Percentiles rank a stretch among this genome's conserved stretches.
These are phyloP conservation scores for Enchytraeus crypticus DNA, from an alignment of 2,888 invertebrate species.

Conservation along the genomic window DNA sequence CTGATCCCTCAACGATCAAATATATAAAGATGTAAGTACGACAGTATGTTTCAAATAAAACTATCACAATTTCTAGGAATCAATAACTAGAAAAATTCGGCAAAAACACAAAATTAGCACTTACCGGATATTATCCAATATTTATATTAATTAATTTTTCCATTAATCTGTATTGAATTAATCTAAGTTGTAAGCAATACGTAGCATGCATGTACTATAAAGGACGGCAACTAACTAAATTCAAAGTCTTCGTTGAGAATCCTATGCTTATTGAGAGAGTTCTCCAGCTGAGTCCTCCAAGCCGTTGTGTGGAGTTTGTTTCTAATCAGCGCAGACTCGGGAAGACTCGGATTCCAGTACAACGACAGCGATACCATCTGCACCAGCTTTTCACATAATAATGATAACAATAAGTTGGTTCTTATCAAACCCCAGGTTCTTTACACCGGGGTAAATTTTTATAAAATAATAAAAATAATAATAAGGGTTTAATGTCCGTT, in stretches of 20 bases:
- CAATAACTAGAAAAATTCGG: no score
- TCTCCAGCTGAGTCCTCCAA: constrained; percentile 66
- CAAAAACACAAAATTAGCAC: no score
- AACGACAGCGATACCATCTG: constrained; percentile 66
- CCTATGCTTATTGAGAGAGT: constrained; percentile 66
- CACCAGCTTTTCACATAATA: constrained; percentile 59
- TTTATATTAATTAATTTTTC: background rate
- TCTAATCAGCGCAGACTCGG: constrained; percentile 43
- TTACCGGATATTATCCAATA: background rate
- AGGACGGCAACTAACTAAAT: constrained; percentile 58
- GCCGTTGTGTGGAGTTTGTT: constrained; percentile 42
- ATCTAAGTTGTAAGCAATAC: background rate
- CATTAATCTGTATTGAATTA: background rate
- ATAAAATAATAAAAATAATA: no score
- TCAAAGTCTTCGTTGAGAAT: constrained; percentile 70
- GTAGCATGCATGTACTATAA: background rate
- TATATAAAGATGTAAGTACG: no score
- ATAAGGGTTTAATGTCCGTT: no score
- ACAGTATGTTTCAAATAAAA: no score
- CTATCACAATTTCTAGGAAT: no score
- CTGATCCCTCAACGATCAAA: no score
- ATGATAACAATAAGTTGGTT: no score
- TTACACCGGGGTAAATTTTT: no score
- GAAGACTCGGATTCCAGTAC: constrained; percentile 63
- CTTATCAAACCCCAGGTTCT: no score